phyloP scores from a whole-genome alignment of 1,140 invertebrate species.

The Halictus rubicundus region DNA sequence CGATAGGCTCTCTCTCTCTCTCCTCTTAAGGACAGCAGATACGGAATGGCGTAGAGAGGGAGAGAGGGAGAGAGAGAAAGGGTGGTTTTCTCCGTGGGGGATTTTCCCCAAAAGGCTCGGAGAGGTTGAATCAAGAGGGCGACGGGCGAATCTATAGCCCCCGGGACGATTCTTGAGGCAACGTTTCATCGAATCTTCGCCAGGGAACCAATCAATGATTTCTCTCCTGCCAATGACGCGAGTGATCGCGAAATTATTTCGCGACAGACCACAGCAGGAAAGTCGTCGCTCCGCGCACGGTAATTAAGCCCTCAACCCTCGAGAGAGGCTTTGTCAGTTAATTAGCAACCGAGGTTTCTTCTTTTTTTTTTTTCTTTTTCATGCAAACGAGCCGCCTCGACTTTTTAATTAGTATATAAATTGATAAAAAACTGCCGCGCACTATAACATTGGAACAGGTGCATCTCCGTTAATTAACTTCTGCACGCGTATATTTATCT shows the following conservation, averaged over 20 bases:
- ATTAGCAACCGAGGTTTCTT: neutral
- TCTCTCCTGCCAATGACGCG: neutral
- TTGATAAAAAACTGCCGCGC: neutral
- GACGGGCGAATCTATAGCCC: neutral
- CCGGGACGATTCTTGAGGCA: neutral
- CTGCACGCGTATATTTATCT: too few relatives aligned
- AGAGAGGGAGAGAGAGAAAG: neutral
- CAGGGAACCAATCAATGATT: neutral
- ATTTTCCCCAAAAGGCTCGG: conserved; percentile 38
- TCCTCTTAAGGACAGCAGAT: conserved; percentile 3
- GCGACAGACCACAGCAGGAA: neutral
- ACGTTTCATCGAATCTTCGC: conserved; percentile 17
- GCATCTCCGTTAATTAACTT: neutral
- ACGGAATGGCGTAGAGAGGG: conserved; percentile 15
- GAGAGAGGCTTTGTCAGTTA: neutral
- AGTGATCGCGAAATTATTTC: neutral
- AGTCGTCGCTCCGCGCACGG: neutral
- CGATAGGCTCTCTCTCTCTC: neutral
- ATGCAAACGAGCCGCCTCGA: too few relatives aligned
- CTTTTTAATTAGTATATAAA: neutral
- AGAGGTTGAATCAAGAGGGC: conserved; percentile 15
- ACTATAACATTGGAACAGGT: too few relatives aligned
- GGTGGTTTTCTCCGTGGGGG: conserved; percentile 42
- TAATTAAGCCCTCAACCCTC: neutral
- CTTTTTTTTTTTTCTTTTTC: too few relatives aligned